These are phyloP conservation scores for Neosilurus mollespiculum DNA, from an alignment of 2,797 vertebrate genomes.

Conservation along the genomic window DNA sequence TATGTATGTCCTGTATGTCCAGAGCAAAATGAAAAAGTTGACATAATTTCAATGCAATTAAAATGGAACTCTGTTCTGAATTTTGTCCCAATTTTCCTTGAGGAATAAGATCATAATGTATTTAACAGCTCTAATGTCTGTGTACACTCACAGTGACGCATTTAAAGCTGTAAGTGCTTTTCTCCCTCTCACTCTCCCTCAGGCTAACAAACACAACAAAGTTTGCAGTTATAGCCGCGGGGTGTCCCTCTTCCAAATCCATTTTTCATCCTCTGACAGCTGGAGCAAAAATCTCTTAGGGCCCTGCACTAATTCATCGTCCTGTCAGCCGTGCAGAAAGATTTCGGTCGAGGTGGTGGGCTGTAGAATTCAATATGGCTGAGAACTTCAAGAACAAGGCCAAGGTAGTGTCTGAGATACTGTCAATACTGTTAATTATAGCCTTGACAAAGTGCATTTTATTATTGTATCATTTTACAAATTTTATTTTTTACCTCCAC, in stretches of 20 bases:
- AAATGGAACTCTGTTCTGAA: neutral
- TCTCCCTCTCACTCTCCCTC: neutral
- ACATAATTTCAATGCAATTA: neutral
- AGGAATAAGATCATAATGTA: neutral
- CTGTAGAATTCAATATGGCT: neutral
- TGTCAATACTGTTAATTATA: no score
- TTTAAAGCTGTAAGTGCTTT: neutral
- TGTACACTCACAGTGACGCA: neutral
- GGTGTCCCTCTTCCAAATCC: neutral
- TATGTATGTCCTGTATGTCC: no score
- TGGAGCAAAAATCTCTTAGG: conserved; percentile 10
- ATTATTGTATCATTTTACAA: no score
- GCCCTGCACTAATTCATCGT: neutral
- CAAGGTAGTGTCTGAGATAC: neutral
- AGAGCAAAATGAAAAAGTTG: neutral
- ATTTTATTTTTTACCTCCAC: no score
- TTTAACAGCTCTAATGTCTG: neutral
- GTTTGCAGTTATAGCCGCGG: neutral
- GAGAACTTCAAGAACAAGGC: neutral
- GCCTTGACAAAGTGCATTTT: neutral
- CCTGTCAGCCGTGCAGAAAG: conserved; percentile 1
- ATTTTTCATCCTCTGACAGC: conserved; percentile 10
- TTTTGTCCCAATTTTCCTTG: neutral
- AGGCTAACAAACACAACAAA: neutral
- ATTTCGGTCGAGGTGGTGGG: neutral